Conservation (phyloP, 2,113 vertebrate species). For the Clarias macrocephalus region DNA sequence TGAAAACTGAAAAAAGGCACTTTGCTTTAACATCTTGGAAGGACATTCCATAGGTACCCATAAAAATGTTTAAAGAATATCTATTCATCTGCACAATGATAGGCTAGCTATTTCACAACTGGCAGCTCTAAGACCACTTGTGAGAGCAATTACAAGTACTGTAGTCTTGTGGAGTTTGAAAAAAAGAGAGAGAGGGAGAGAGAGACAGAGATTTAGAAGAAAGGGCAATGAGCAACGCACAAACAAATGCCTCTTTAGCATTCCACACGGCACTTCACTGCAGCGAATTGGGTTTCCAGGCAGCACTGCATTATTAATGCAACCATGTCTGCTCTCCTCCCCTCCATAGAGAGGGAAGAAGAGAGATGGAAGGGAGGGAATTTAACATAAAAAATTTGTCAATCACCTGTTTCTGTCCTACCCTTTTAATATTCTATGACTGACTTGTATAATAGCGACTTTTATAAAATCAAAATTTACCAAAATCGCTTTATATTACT, state of each 20-base stretch:
- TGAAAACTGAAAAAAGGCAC: background rate
- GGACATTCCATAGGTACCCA: background rate
- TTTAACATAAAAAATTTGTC: conserved; percentile 21
- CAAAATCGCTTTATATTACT: background rate
- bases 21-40: conserved; percentile 4
- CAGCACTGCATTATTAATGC: conserved; percentile 81
- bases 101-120: conserved; percentile 8
- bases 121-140: conserved; percentile 28
- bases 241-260: conserved; percentile 80
- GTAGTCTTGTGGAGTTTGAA: background rate
- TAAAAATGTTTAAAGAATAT: conserved; percentile 16
- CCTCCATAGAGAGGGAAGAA: conserved; percentile 46
- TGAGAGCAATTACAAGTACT: conserved; percentile 22
- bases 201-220: conserved; percentile 37
- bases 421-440: conserved; percentile 9
- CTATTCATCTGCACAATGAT: conserved; percentile 16
- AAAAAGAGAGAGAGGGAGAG: conserved; percentile 4
- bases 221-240: conserved; percentile 58
- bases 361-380: conserved; percentile 24
- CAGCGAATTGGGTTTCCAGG: conserved; percentile 77
- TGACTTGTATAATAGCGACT: background rate
- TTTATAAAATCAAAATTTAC: background rate
- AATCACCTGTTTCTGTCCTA: conserved; percentile 17
- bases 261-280: conserved; percentile 76
- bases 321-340: conserved; percentile 61